Evolutionary conservation across 2,113 vertebrate species (phyloP), one percentile per base, ranked within the genome.

Genomic region (Hippocampus zosterae): DNA sequence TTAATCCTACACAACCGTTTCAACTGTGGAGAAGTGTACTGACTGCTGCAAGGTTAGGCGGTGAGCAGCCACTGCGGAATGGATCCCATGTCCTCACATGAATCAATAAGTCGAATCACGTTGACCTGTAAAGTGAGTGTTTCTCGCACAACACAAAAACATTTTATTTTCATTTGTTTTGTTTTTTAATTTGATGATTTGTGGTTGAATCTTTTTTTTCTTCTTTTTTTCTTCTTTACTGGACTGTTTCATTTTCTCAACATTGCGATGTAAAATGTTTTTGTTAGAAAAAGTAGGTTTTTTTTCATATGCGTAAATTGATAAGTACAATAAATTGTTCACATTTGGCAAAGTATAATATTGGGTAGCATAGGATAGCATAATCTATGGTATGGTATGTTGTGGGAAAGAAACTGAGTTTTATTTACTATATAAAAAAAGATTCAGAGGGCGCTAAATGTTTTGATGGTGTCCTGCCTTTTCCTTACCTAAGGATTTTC

Each of bases 21-120:
- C 40, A 19, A 41, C 25, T 42, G 53, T 1, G 29, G 23, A 23
- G 2, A 5, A 16, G 75, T 70, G 52, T 55, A 16, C 13, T 3
- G 67, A 55, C 50, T 46, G 68, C 52, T 60, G 42, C 18, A 50
- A 68, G n/a, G 8, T 70, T 56, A 19, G 46, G 41, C 68, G 2
- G 52, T 56, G 23, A 2, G 65, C 55, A 65, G 70, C 65, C 57
- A 75, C n/a, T 68, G 42, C 64, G 64, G 64, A 71, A 76, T 42
- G 66, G 50, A 72, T 65, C 37, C 64, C 50, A 76, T 37, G 57
- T 74, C 71, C 66, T 65, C 48, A 27, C 25, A 77, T 71, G 61
- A 56, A 61, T 76, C 80, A 84, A 85, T 67, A 81, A 81, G 67
- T 70, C 74, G 27, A 6, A 8, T 25, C 19, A 3, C 76, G 59